Base-by-base conservation (phyloP, 2,888 invertebrate genomes). In the Microctonus brassicae region DNA sequence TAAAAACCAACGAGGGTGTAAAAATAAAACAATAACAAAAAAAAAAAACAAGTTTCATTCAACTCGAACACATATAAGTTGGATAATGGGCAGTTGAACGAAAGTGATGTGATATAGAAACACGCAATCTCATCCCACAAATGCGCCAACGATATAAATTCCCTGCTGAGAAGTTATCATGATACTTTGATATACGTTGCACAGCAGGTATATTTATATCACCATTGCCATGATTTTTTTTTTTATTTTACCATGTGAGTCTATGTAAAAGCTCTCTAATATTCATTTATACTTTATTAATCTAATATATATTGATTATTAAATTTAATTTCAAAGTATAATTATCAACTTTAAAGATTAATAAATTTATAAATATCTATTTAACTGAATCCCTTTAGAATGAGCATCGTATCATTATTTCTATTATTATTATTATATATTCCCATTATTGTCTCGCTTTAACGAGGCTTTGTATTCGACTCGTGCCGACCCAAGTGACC, bases 381-480 rank as follows among this genome's bases (percentile, higher is more conserved):
- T n/a, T n/a, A n/a, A n/a, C n/a, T n/a, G n/a, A n/a, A n/a, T n/a
- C n/a, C n/a, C n/a, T n/a, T n/a, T n/a, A n/a, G n/a, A n/a, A 62
- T 55, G 42, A 13, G 60, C 34, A 58, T 69, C 20, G 60, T 69
- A 65, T 77, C 69, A 69, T 71, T 73, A 69, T 77, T 74, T 57
- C 75, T 73, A 73, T 76, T 75, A 75, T 57, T 75, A 75, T 57
- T n/a, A 47, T 29, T n/a, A n/a, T n/a, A n/a, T 3, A 29, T 80
- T 79, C 73, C 80, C 81, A 81, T 81, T 81, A 79, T 81, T 79
- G 77, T 80, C 76, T 73, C 73, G 80, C 78, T 78, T 81, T 84
- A 84, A 84, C 80, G 83, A 83, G 80, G 78, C 82, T 82, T 80
- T 80, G 82, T 76, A 76, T 73, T 75, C 73, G 64, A 71, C 73